Evolutionary conservation across 1,140 invertebrate genomes (phyloP).

Genomic region (Brachystomella parvula): DNA sequence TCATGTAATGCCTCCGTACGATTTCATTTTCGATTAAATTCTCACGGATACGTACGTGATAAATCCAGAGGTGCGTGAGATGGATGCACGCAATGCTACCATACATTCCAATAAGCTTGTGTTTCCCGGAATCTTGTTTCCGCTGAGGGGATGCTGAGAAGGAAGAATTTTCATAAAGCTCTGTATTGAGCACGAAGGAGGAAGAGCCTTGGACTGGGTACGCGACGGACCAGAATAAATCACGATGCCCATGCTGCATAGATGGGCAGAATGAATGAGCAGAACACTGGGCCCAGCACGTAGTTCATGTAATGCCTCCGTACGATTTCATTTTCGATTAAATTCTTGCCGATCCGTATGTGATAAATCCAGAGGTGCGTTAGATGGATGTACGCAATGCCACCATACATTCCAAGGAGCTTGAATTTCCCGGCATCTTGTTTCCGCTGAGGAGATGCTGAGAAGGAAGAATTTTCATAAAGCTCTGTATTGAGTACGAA

Average conservation of each 20-base stretch:
- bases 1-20: background rate
- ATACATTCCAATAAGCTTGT: background rate
- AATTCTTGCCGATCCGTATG: background rate
- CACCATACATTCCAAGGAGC: background rate
- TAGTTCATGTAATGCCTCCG: background rate
- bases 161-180: too few species aligned
- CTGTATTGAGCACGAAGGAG: too few species aligned
- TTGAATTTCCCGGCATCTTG: too few species aligned
- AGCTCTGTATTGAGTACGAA: background rate
- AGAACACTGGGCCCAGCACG: background rate
- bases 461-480: too few species aligned
- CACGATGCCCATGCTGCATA: background rate
- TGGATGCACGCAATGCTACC: background rate
- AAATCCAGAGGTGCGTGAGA: background rate
- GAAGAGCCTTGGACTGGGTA: too few species aligned
- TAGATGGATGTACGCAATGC: background rate
- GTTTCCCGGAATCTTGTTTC: too few species aligned
- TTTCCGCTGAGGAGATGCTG: too few species aligned
- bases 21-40: background rate
- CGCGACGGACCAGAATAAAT: too few species aligned
- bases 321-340: background rate
- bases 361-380: background rate
- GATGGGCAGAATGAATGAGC: background rate
- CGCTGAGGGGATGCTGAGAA: too few species aligned
- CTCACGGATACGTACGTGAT: background rate